A percentile compares a stretch with the other conserved stretches of the same genome.
Evolutionary conservation across 2,797 vertebrate genomes (phyloP).

Genomic region (Hirundo rustica): DNA sequence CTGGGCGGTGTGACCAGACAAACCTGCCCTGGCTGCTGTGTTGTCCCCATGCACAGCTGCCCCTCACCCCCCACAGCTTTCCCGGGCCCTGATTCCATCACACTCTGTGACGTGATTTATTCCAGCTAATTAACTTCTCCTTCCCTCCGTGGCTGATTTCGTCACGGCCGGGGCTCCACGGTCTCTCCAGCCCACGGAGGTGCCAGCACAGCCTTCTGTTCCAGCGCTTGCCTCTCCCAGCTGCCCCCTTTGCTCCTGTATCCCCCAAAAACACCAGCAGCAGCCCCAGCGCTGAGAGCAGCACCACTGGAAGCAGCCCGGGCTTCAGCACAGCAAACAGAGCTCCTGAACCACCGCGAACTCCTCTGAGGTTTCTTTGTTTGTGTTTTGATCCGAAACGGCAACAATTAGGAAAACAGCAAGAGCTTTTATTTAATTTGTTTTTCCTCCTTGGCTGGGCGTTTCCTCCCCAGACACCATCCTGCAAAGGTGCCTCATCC

Average conservation of each 20-base stretch:
- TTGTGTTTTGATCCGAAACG: neutral
- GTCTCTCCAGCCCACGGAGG: neutral
- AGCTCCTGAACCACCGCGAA: neutral
- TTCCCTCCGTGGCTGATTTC: neutral
- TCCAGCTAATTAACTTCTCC: neutral
- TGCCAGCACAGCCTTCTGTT: neutral
- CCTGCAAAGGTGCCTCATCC: neutral
- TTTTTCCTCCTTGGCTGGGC: neutral
- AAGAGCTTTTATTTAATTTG: neutral
- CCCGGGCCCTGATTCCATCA: accelerated
- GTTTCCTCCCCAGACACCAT: neutral
- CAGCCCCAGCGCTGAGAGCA: neutral
- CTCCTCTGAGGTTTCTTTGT: neutral
- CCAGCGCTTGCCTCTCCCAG: neutral
- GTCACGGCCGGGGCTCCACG: accelerated
- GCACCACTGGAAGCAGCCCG: neutral
- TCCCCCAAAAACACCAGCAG: neutral
- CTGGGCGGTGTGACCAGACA: neutral
- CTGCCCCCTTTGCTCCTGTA: neutral
- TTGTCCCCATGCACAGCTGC: neutral
- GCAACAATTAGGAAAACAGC: neutral
- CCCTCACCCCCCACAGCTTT: neutral
- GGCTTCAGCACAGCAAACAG: neutral
- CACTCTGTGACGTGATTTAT: accelerated
- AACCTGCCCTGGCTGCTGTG: accelerated